phyloP scores from a whole-genome alignment of 1,140 invertebrate genomes.

The Drosophila nigrodunni region DNA sequence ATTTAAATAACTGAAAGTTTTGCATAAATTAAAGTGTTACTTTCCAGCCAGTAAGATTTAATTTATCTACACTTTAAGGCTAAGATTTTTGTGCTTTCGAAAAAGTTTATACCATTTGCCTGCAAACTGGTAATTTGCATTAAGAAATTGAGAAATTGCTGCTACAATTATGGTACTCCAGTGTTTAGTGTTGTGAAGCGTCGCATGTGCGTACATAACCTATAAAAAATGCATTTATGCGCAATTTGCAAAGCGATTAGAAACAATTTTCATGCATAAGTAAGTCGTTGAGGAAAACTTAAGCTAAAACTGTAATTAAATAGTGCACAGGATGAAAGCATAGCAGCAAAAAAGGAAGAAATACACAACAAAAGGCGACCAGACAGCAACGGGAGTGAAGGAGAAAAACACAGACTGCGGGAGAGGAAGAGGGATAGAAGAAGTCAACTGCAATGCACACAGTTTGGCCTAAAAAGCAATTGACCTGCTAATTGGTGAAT shows the following conservation, averaged over 20 bases:
- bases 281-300: slow-evolving; percentile 47
- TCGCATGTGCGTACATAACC: slow-evolving; percentile 9
- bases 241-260: slow-evolving; percentile 57
- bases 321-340: slow-evolving; percentile 40
- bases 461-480: slow-evolving; percentile 83
- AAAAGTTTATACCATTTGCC: not conserved
- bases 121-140: too few relatives aligned
- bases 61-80: not conserved
- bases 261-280: slow-evolving; percentile 57
- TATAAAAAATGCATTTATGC: slow-evolving; percentile 55
- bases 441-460: slow-evolving; percentile 73
- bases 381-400: slow-evolving; percentile 34
- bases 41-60: not conserved
- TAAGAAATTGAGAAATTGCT: not conserved
- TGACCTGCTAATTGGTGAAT: slow-evolving; percentile 79
- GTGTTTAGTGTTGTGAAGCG: slow-evolving; percentile 10
- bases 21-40: not conserved
- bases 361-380: slow-evolving; percentile 23
- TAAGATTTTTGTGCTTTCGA: not conserved
- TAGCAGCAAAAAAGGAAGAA: slow-evolving; percentile 17
- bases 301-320: slow-evolving; percentile 58
- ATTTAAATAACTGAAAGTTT: slow-evolving; percentile 4
- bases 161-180: not conserved
- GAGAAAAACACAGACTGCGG: not conserved
- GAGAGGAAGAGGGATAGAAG: not conserved